A percentile compares a stretch with the other conserved stretches of the same genome.
These are phyloP conservation scores for Xerus rutilus DNA, from an alignment of 2,797 vertebrate genomes.

Conservation along the genomic window DNA sequence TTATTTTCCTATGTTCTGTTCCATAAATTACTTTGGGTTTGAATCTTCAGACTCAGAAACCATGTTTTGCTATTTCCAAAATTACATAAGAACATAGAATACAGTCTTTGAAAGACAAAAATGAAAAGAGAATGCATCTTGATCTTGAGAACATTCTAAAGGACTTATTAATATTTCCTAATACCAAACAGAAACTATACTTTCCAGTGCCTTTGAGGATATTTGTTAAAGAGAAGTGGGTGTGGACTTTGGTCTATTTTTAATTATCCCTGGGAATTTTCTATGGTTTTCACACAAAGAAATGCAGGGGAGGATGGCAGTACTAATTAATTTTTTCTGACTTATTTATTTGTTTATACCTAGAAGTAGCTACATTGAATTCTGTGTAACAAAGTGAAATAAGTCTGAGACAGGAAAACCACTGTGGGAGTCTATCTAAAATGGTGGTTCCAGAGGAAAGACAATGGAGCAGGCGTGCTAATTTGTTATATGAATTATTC, in stretches of 20 bases:
- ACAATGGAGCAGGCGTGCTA: neutral
- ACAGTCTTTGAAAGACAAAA: constrained; percentile 33
- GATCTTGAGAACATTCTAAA: neutral
- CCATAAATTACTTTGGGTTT: neutral
- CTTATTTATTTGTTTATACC: constrained; percentile 5
- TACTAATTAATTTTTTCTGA: constrained; percentile 51
- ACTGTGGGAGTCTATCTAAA: neutral
- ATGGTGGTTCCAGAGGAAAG: neutral
- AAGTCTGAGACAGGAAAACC: neutral
- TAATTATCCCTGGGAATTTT: constrained; percentile 56
- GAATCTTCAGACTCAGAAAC: neutral
- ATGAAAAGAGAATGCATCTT: neutral
- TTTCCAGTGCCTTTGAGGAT: constrained; percentile 18
- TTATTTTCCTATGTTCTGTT: neutral
- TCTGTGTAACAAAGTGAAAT: neutral
- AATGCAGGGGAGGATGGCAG: neutral
- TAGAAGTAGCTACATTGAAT: neutral
- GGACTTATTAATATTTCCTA: neutral
- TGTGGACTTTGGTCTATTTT: constrained; percentile 62
- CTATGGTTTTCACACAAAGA: constrained; percentile 50
- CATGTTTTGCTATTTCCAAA: constrained; percentile 15
- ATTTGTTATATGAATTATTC: neutral
- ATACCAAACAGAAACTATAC: neutral
- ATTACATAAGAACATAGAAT: neutral
- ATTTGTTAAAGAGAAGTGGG: neutral